Conservation (phyloP, 2,797 vertebrate species). For the Lateolabrax maculatus region DNA sequence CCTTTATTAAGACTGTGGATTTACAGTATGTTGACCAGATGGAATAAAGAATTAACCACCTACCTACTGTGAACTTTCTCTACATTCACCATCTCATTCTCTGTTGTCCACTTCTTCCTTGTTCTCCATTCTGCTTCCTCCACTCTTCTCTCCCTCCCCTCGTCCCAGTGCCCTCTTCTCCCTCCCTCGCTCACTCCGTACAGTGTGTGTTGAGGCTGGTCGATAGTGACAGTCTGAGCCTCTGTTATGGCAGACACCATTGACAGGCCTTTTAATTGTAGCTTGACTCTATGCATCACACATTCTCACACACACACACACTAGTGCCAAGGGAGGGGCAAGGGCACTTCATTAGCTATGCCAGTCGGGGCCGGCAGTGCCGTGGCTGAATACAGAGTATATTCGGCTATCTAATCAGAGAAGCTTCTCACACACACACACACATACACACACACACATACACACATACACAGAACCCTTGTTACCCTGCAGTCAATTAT, state of each 20-base stretch:
- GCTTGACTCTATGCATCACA: conserved; percentile 78
- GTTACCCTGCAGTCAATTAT: conserved; percentile 73
- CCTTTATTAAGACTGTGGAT: not conserved
- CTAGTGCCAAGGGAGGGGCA: conserved; percentile 57
- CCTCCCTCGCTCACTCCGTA: not conserved
- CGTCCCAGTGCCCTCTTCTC: not conserved
- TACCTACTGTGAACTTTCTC: conserved; percentile 2
- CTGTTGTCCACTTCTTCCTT: not conserved
- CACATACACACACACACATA: conserved; percentile 24
- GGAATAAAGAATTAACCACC: not conserved
- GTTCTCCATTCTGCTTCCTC: not conserved
- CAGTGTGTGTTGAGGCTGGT: conserved; percentile 51
- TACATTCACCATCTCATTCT: not conserved
- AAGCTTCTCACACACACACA: conserved; percentile 40
- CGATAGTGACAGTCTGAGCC: conserved; percentile 71
- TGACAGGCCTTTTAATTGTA: conserved; percentile 84
- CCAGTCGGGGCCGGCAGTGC: conserved; percentile 55
- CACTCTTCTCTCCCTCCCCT: not conserved
- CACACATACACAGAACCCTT: conserved; percentile 39
- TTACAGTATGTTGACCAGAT: not conserved
- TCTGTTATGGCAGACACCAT: conserved; percentile 68
- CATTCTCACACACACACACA: conserved; percentile 25
- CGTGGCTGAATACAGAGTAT: conserved; percentile 69
- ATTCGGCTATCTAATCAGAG: conserved; percentile 62
- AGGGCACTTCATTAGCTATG: conserved; percentile 76